phyloP scores from a whole-genome alignment of 2,113 vertebrate genomes.

The Tretioscincus oriximinensis region DNA sequence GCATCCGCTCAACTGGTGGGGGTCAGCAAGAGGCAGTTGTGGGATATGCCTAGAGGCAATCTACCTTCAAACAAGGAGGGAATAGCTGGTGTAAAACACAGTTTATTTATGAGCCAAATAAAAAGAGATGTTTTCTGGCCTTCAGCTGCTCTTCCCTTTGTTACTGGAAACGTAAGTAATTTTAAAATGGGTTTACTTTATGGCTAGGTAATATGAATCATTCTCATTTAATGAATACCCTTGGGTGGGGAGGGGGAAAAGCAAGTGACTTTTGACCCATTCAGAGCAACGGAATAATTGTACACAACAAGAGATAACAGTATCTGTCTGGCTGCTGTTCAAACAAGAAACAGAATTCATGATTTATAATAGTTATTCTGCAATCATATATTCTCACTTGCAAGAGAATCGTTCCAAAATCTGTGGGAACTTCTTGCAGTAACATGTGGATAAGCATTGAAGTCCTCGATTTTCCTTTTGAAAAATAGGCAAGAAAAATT shows the following conservation, averaged over 20 bases:
- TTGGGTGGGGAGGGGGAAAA: not conserved
- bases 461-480: not conserved
- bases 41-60: no score
- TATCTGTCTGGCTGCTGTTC: not conserved
- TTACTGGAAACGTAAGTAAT: not conserved
- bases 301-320: not conserved
- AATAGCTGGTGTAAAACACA: no score
- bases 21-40: no score
- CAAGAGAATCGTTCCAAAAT: not conserved
- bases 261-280: not conserved
- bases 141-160: not conserved
- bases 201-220: not conserved
- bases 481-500: not conserved
- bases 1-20: no score
- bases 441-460: not conserved
- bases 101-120: not conserved
- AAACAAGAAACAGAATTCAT: not conserved
- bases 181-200: not conserved
- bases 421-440: not conserved
- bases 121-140: not conserved
- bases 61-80: no score
- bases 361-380: not conserved
- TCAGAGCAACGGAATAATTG: not conserved
- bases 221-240: not conserved
- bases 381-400: not conserved